Evolutionary conservation across 2,113 vertebrate species (phyloP).

Genomic region (Abramis brama): DNA sequence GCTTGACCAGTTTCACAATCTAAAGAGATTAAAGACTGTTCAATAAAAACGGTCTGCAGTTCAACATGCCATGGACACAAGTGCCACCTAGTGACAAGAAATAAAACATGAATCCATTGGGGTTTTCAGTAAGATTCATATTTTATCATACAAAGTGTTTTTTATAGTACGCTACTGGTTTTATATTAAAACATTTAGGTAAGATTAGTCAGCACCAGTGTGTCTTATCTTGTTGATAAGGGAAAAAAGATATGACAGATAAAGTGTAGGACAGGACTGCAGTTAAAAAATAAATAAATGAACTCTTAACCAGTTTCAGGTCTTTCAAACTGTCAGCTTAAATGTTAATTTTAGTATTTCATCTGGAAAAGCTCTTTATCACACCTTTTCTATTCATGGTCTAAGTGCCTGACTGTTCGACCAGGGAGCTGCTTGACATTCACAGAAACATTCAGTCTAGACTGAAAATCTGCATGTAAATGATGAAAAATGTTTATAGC

Average conservation of each 20-base stretch:
- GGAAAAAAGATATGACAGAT: neutral
- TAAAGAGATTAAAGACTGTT: neutral
- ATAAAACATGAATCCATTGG: neutral
- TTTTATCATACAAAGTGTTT: neutral
- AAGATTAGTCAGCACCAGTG: neutral
- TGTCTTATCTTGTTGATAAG: neutral
- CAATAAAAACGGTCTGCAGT: neutral
- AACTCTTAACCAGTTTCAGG: neutral
- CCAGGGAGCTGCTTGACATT: neutral
- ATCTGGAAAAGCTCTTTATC: neutral
- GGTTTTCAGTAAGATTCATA: neutral
- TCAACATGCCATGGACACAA: neutral
- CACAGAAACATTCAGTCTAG: slow-evolving; percentile 18
- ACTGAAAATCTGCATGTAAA: neutral
- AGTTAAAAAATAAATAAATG: neutral
- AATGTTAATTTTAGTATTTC: neutral
- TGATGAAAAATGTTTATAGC: neutral
- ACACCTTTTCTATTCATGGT: neutral
- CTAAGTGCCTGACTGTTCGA: neutral
- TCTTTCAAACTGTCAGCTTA: neutral
- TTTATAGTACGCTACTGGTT: neutral
- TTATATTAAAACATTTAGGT: neutral
- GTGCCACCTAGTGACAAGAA: slow-evolving; percentile 21
- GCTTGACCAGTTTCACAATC: slow-evolving; percentile 30
- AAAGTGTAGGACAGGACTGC: neutral